Evolutionary conservation across 2,113 vertebrate genomes (phyloP).

Genomic region (Pachyramphus minor): DNA sequence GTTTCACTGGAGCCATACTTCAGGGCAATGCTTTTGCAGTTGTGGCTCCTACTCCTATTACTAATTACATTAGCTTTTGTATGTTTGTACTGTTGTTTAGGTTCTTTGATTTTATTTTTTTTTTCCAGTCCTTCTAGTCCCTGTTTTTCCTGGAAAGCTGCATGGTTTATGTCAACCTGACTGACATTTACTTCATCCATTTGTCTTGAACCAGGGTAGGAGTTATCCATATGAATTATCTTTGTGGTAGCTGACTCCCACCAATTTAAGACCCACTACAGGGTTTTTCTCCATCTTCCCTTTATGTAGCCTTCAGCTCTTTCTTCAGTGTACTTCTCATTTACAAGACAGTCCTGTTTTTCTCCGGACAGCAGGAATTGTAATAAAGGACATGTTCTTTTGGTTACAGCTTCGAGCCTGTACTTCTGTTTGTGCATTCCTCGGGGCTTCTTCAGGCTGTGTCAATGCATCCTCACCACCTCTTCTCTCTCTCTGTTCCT

Average conservation of each 20-base stretch:
- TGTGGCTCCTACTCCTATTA: background rate
- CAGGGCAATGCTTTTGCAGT: background rate
- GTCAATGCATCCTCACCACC: background rate
- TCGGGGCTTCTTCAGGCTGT: background rate
- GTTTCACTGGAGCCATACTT: background rate
- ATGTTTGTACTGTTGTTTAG: background rate
- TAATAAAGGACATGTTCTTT: background rate
- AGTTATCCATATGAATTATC: background rate
- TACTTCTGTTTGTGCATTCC: background rate
- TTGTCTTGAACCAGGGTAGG: background rate
- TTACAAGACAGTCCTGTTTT: background rate
- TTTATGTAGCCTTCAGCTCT: background rate
- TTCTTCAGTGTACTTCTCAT: background rate
- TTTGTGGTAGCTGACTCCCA: background rate
- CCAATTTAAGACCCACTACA: background rate
- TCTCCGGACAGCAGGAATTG: background rate
- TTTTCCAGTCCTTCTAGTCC: background rate
- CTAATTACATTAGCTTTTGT: background rate
- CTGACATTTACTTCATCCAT: background rate
- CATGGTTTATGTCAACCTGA: background rate
- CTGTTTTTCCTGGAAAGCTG: background rate
- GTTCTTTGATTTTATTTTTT: background rate
- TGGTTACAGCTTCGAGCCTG: background rate
- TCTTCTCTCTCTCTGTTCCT: background rate
- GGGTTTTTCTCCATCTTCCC: background rate